Evolutionary conservation across 2,797 vertebrate genomes (phyloP).

Genomic region (Nasua narica): DNA sequence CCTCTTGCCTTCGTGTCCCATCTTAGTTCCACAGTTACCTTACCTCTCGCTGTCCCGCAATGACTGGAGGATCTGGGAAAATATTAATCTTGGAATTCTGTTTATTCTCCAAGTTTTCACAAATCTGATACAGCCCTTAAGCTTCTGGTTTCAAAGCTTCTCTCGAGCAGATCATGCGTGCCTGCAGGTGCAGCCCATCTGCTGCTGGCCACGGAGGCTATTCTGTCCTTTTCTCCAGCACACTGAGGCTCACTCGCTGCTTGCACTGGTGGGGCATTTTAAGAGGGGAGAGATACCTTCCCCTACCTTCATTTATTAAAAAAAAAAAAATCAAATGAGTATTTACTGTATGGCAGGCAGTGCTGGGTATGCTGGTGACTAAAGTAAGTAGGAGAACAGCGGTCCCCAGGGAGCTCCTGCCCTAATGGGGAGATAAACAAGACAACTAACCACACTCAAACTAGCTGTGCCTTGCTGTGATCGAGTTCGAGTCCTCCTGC

Average conservation of each 20-base stretch:
- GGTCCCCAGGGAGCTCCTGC: background rate
- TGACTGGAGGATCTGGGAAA: background rate
- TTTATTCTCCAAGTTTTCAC: conserved; percentile 16
- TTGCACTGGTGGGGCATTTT: fast-evolving
- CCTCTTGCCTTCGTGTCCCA: background rate
- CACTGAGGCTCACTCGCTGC: background rate
- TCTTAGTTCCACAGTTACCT: background rate
- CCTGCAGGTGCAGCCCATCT: background rate
- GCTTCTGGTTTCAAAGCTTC: background rate
- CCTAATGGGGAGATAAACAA: background rate
- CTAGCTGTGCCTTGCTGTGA: fast-evolving
- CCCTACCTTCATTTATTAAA: background rate
- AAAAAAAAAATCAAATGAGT: background rate
- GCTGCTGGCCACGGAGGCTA: background rate
- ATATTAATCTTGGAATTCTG: conserved; percentile 49
- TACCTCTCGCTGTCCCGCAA: background rate
- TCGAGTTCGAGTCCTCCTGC: too few species aligned
- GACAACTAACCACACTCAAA: fast-evolving
- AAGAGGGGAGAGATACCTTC: background rate
- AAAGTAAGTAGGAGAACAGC: background rate
- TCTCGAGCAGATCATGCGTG: background rate
- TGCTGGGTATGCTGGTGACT: background rate
- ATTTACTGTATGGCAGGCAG: background rate
- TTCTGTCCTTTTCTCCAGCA: background rate
- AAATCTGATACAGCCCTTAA: background rate